A percentile compares a stretch with the other conserved stretches of the same genome.
Evolutionary conservation across 2,797 vertebrate genomes (phyloP).

Genomic region (Lepus townsendii): DNA sequence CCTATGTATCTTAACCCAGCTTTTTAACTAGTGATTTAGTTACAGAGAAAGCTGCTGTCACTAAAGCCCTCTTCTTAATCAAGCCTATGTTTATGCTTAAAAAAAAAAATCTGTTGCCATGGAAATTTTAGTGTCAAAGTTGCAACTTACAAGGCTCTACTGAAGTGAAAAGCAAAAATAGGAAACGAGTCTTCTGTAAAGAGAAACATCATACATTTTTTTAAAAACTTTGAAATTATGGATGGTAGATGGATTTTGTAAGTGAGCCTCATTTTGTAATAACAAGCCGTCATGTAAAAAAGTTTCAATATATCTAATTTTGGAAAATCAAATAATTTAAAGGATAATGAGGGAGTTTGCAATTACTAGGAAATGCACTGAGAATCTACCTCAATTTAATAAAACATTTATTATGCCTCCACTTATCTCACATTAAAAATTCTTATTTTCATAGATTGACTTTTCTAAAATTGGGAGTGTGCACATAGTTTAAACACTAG

Average conservation of each 20-base stretch:
- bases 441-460: constrained; percentile 61
- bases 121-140: constrained; percentile 83
- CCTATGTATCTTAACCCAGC: constrained; percentile 71
- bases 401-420: constrained; percentile 68
- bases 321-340: constrained; percentile 75
- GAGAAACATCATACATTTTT: constrained; percentile 58
- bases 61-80: constrained; percentile 77
- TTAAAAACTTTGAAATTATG: constrained; percentile 76
- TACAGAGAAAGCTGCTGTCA: constrained; percentile 79
- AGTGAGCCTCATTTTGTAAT: constrained; percentile 44
- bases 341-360: constrained; percentile 50
- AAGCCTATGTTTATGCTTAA: constrained; percentile 77
- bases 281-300: constrained; percentile 47
- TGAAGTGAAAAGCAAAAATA: constrained; percentile 71
- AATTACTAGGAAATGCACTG: constrained; percentile 46
- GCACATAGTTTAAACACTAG: constrained; percentile 19
- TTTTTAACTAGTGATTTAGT: constrained; percentile 83
- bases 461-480: constrained; percentile 63
- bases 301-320: constrained; percentile 64
- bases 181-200: constrained; percentile 34
- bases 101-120: constrained; percentile 84
- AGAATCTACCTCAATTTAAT: constrained; percentile 69
- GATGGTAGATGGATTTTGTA: constrained; percentile 72
- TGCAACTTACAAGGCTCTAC: constrained; percentile 71
- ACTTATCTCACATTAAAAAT: constrained; percentile 73